A percentile compares a stretch with the other conserved stretches of the same genome.
Evolutionary conservation across 2,113 vertebrate species (phyloP).

Genomic region (Phycodurus eques): DNA sequence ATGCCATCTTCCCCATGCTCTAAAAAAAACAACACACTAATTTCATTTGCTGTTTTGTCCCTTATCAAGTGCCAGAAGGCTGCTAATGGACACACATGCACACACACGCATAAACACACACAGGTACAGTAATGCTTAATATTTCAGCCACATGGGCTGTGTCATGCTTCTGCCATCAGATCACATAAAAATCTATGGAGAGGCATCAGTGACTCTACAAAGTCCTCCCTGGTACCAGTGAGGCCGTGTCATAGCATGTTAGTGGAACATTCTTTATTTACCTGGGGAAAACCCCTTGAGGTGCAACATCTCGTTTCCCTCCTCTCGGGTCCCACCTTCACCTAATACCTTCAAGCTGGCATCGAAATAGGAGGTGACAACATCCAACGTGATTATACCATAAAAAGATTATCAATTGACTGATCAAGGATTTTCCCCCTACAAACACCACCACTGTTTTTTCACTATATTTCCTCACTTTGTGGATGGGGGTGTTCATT

Average conservation of each 20-base stretch:
- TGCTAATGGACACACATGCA: slow-evolving; percentile 50
- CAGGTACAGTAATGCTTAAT: neutral
- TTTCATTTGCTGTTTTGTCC: slow-evolving; percentile 41
- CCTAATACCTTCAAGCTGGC: neutral
- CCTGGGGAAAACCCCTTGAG: no score
- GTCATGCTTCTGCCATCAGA: neutral
- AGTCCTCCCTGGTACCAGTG: neutral
- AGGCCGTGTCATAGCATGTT: neutral
- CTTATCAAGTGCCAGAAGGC: slow-evolving; percentile 45
- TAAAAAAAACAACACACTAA: slow-evolving; percentile 42
- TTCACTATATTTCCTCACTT: no score
- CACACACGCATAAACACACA: neutral
- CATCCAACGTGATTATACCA: neutral
- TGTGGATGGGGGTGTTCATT: no score
- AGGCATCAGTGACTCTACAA: neutral
- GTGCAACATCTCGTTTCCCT: no score
- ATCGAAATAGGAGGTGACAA: neutral
- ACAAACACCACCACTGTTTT: no score
- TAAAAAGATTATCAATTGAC: neutral
- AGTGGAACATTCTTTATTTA: no score
- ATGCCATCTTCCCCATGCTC: slow-evolving; percentile 17
- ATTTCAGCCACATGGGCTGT: neutral
- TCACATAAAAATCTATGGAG: neutral
- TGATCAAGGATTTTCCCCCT: no score
- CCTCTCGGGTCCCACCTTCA: no score